Evolutionary conservation across 2,888 invertebrate species (phyloP), one percentile per base, ranked within the genome.

Genomic region (Mythimna pallens): DNA sequence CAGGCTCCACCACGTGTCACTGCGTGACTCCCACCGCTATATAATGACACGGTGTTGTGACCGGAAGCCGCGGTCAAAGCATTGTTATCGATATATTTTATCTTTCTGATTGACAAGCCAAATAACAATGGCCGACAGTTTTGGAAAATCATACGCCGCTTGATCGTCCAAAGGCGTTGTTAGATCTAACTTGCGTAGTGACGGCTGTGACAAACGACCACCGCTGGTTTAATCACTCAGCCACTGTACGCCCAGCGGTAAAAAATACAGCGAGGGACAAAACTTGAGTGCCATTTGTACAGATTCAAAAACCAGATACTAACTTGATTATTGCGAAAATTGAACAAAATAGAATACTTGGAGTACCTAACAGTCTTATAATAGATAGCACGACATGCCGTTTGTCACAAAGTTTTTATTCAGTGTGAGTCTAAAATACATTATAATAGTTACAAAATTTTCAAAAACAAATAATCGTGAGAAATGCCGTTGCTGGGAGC

Each of bases 331-430:
- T 55, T 25, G 7, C 1, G 25, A 54, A 17, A 25, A n/a, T 36
- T 17, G 2, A 12, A 55, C 10, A 20, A 1, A 8, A 30, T 1
- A 9, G 0, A 36, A 30, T 12, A 10, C 2, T 55, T 47, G 34
- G 8, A 17, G 25, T 14, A 47, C 5, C 43, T 12, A 47, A 14
- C 43, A 17, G 14, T 17, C 14, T 47, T 47, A 17, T 47, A 47
- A 47, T 6, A 47, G 14, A 14, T 47, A 14, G 5, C 43, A 17
- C 17, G 43, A 55, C 5, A 8, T 47, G n/a, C 8, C 65, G 47
- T 81, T 76, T 57, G 43, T 65, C 81, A 55, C 25, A 63, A 74
- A 78, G 43, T 75, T 78, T 65, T 25, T 22, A 52, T 69, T 70
- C 34, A 69, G 17, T 40, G 12, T 7, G 43, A 52, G 34, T 65